Base-by-base conservation (phyloP, 2,113 vertebrate species). In the Gymnobelideus leadbeateri region DNA sequence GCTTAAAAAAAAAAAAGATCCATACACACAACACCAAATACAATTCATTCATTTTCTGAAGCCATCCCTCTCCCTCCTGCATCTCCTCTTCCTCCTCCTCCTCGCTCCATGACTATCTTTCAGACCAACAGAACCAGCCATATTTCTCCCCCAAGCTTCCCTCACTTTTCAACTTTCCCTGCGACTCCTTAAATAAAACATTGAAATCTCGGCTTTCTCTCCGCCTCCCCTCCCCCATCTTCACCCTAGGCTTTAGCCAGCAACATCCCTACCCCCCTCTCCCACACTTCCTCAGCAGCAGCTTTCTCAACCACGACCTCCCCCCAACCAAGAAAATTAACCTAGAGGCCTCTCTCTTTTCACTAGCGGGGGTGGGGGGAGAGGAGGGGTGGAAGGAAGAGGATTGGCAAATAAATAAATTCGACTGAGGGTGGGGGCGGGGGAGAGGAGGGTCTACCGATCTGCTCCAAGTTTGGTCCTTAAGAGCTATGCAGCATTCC, bases 401-500 rank as follows among this genome's bases (percentile, higher is more conserved):
- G 89, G 91, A 91, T 51, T 8, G 43, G 68, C 68, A 43, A 77
- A 77, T 5, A 77, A 53, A 31, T 31, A 49, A 8, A n/a, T 92
- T n/a, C 31, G 37, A 23, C 37, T 11, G 49, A 10, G 37, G 57
- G 50, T 12, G 50, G 91, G 53, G 6, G 31, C 3, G 19, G 25
- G 31, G 93, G 52, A 50, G 47, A 21, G 57, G 52, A 50, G 43
- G 9, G 77, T 97, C 84, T 90, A 95, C 53, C 98, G 97, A 97
- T 98, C 99, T 98, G 98, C 98, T 98, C 98, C 92, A 98, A 91
- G 89, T 94, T 91, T 43, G 21, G 98, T 98, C 99, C 98, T 98
- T 99, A 96, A 97, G 98, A 98, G 96, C 51, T 28, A 90, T 19
- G 89, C 98, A 96, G 98, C 98, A 99, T 99, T 99, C 98, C 98